These are phyloP conservation scores for Plutomurus gul DNA, from an alignment of 1,140 invertebrate genomes.

Conservation along the genomic window DNA sequence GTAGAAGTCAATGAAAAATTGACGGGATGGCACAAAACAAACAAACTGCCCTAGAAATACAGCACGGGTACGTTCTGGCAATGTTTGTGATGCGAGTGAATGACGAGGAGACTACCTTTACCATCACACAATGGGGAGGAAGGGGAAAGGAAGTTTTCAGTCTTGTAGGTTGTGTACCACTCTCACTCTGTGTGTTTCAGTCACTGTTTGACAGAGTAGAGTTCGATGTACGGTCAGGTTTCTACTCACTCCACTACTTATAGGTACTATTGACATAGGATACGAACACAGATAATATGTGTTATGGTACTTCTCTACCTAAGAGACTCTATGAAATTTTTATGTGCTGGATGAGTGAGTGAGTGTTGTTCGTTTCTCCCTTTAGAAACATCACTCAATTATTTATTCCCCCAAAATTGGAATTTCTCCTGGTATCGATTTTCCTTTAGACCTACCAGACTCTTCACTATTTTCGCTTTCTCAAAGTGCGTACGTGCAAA, in stretches of 20 bases:
- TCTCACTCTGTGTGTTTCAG: too few relatives aligned
- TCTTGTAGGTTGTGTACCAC: too few relatives aligned
- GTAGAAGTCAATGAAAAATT: too few relatives aligned
- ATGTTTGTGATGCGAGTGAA: too few relatives aligned
- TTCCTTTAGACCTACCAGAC: too few relatives aligned
- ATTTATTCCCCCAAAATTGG: constrained; percentile 51
- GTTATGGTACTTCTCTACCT: not conserved
- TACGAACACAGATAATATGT: not conserved
- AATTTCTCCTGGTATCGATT: constrained; percentile 48
- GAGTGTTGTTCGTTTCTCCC: constrained; percentile 30
- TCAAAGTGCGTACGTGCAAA: not conserved
- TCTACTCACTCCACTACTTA: not conserved
- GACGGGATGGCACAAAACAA: too few relatives aligned
- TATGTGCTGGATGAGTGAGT: constrained; percentile 29
- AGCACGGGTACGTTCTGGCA: too few relatives aligned
- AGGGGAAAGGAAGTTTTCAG: too few relatives aligned
- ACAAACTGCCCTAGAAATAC: too few relatives aligned
- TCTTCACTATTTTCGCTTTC: not conserved
- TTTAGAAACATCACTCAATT: constrained; percentile 53
- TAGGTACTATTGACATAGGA: not conserved
- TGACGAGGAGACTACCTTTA: too few relatives aligned
- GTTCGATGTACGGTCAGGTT: too few relatives aligned
- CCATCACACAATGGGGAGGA: too few relatives aligned
- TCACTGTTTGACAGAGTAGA: not conserved
- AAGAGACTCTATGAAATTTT: constrained; percentile 37